Evolutionary conservation across 2,113 vertebrate species (phyloP).

Genomic region (Nyctereutes procyonoides): DNA sequence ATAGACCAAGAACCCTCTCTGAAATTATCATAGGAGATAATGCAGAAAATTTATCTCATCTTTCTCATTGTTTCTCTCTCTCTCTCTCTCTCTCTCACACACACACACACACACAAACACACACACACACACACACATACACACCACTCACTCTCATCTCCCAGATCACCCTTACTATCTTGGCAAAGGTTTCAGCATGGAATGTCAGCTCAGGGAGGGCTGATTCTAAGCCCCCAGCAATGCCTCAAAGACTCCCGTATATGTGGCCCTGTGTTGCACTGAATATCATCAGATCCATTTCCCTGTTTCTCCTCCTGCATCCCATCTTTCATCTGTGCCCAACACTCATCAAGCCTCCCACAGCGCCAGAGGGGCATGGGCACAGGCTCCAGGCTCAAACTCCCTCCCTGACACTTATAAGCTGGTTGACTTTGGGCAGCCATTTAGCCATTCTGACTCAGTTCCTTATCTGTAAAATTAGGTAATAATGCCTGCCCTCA

Average conservation of each 20-base stretch:
- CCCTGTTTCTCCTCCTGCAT: not conserved
- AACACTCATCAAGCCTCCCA: not conserved
- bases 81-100: not conserved
- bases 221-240: not conserved
- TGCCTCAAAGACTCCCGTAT: not conserved
- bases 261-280: not conserved
- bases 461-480: slow-evolving; percentile 1
- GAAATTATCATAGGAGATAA: not conserved
- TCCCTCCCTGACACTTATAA: not conserved
- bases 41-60: not conserved
- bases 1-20: not conserved
- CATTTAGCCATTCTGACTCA: not conserved
- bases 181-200: not conserved
- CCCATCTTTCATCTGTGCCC: not conserved
- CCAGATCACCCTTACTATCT: not conserved
- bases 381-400: not conserved
- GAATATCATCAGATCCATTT: not conserved
- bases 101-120: not conserved
- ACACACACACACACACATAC: not conserved
- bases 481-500: not conserved
- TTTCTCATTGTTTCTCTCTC: not conserved
- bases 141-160: not conserved
- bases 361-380: not conserved
- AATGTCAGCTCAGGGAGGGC: not conserved
- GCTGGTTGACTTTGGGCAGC: not conserved